Base-by-base conservation (phyloP, 2,113 vertebrate species). In the Microcebus murinus region DNA sequence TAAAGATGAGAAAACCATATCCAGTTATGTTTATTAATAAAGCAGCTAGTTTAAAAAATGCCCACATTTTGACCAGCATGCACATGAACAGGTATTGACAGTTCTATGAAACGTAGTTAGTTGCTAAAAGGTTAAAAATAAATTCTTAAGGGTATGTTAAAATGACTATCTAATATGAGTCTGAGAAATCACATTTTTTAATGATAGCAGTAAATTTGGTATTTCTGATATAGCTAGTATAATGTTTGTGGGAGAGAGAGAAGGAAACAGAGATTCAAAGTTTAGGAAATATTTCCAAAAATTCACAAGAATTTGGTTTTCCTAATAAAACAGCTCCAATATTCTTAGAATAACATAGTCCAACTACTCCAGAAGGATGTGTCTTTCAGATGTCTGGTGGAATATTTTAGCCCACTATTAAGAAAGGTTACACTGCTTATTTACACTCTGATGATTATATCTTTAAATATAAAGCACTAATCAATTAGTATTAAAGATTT, bases 401-500 rank as follows among this genome's bases (percentile, higher is more conserved):
- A 90, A 79, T 96, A 86, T 87, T 97, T 97, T 52, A 82, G 39
- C 55, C 48, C 23, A 71, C 87, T 86, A 87, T 68, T 87, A 95
- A 79, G 63, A 96, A 96, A 97, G 74, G 74, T 97, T 97, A 94
- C 5, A 82, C 15, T 39, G 21, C 48, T 96, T 98, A 90, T 95
- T 97, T 98, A 97, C 83, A 97, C 70, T 94, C 94, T 94, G 70
- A 48, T 97, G 86, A 94, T 98, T 97, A 98, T 94, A 90, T 96
- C 84, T 95, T 95, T 88, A 88, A 96, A 94, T 94, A 92, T 77
- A 97, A 98, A 97, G 55, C 52, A 98, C 97, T 92, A 97, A 96
- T 96, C 77, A 96, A 97, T 98, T 97, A 97, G 87, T 77, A 97
- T 97, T 96, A 97, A 97, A 98, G 97, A 97, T 96, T 97, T 98